Conservation (phyloP, 2,113 vertebrate species). For the Oriolus oriolus region DNA sequence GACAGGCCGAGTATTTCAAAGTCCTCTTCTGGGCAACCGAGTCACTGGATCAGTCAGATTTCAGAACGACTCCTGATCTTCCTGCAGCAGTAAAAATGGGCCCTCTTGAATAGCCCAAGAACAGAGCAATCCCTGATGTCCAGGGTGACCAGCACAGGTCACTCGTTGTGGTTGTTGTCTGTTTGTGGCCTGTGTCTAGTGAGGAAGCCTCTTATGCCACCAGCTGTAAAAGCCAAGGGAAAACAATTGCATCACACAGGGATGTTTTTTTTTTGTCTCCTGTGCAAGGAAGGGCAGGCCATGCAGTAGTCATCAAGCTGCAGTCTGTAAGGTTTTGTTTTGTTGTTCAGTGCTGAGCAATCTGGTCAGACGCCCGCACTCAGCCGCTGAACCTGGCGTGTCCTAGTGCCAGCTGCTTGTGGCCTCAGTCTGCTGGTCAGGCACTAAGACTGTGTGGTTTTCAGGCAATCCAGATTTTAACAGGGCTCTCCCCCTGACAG, state of each 20-base stretch:
- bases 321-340: neutral
- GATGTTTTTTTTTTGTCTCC: neutral
- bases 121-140: neutral
- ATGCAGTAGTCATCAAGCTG: neutral
- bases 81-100: neutral
- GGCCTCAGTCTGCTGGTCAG: neutral
- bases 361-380: neutral
- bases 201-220: neutral
- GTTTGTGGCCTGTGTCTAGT: neutral
- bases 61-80: neutral
- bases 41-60: neutral
- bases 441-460: neutral
- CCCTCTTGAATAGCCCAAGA: neutral
- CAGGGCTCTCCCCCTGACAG: neutral
- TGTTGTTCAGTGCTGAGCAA: neutral
- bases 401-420: neutral
- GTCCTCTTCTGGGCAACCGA: neutral
- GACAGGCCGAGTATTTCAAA: neutral
- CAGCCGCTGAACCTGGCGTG: neutral
- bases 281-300: neutral
- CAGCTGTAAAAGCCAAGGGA: neutral
- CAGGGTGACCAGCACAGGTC: neutral
- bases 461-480: neutral
- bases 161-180: neutral
- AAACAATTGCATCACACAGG: neutral